Percentiles rank a stretch among this genome's conserved stretches.
These are phyloP conservation scores for Melinaea menophilus DNA, from an alignment of 2,888 invertebrate species.

Conservation along the genomic window DNA sequence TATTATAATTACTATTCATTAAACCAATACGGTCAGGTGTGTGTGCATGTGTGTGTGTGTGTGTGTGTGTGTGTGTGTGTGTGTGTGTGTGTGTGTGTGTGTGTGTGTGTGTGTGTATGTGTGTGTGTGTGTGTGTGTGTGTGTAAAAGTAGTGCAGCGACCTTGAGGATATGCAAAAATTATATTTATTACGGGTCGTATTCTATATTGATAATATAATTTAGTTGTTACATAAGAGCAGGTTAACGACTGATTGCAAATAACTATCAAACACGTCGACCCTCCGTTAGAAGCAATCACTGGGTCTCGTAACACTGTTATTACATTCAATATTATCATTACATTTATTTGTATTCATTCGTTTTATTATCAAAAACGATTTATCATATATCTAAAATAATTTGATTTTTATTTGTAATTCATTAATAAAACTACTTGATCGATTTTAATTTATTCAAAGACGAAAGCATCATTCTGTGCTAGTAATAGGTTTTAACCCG, in stretches of 20 bases:
- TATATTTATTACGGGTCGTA: constrained; percentile 36
- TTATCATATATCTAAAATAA: too few species aligned
- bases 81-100: constrained; percentile 5
- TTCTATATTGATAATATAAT: constrained; percentile 31
- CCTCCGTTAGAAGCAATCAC: constrained; percentile 35
- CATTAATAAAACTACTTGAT: not conserved
- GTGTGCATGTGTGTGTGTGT: not conserved
- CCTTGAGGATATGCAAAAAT: constrained; percentile 38
- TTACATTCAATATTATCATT: not conserved
- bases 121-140: not conserved
- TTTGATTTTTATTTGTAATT: too few species aligned
- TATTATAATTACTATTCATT: not conserved
- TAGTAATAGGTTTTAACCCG: too few species aligned
- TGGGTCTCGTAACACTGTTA: constrained; percentile 18
- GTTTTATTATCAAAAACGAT: too few species aligned
- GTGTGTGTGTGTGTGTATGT: too few species aligned
- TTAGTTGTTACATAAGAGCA: constrained; percentile 44
- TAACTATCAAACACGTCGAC: constrained; percentile 42
- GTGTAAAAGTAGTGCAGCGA: constrained; percentile 29
- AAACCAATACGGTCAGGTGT: constrained; percentile 10
- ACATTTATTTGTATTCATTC: not conserved
- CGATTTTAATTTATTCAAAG: not conserved
- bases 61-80: too few species aligned
- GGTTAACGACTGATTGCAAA: constrained; percentile 57
- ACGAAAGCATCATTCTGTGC: too few species aligned